These are phyloP conservation scores for Drosophila asahinai DNA, from an alignment of 1,140 invertebrate genomes.

Conservation along the genomic window DNA sequence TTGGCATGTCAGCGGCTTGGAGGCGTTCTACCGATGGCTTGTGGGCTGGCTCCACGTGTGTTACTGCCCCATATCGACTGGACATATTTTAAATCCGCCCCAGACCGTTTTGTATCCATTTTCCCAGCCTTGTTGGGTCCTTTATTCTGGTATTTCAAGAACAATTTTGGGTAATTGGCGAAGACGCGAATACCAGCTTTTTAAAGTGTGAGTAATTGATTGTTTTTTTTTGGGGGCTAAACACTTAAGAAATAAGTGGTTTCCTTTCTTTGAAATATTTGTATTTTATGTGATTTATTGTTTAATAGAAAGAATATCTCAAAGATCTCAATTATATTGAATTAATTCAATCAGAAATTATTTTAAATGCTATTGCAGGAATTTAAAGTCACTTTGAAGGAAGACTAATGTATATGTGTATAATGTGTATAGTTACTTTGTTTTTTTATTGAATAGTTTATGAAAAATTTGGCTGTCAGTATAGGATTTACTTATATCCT, in stretches of 20 bases:
- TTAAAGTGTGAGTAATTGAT: constrained; percentile 64
- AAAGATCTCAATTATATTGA: too few species aligned
- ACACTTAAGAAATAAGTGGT: not conserved
- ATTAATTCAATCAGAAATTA: not conserved
- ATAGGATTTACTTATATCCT: too few species aligned
- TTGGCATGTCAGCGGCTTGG: constrained; percentile 49
- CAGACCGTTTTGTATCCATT: not conserved
- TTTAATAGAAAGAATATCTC: too few species aligned
- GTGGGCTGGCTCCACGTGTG: constrained; percentile 1
- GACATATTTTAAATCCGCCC: constrained; percentile 19
- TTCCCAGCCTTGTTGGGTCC: constrained; percentile 11
- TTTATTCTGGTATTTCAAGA: constrained; percentile 25
- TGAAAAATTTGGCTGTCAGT: too few species aligned
- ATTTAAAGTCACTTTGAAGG: not conserved
- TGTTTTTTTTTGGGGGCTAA: constrained; percentile 21
- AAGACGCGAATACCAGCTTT: constrained; percentile 3
- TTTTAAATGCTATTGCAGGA: not conserved
- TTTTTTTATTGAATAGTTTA: too few species aligned
- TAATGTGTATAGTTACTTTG: too few species aligned
- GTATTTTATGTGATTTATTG: too few species aligned
- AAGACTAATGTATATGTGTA: too few species aligned
- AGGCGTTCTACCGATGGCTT: constrained; percentile 3
- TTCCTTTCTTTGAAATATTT: not conserved
- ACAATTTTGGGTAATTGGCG: constrained; percentile 59
- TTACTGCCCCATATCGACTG: constrained; percentile 7